Evolutionary conservation across 2,888 invertebrate genomes (phyloP).

Genomic region (Campoplex nolae): DNA sequence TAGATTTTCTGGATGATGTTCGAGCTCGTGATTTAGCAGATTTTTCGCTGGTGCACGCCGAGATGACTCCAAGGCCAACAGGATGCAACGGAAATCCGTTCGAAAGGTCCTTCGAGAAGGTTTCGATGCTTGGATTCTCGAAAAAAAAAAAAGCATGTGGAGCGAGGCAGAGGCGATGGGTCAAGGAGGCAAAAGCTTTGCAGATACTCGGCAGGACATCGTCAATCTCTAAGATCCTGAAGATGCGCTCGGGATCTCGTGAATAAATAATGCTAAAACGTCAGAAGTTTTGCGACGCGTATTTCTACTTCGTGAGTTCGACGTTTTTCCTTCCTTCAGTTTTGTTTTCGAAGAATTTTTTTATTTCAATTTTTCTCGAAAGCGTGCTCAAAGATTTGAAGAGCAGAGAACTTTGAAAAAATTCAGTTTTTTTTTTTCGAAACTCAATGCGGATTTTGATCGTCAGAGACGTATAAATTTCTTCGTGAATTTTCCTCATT

Average conservation of each 20-base stretch:
- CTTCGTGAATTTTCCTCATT: background rate
- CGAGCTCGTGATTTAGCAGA: background rate
- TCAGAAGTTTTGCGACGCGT: too few relatives aligned
- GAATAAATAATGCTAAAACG: background rate
- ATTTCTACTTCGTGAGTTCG: too few relatives aligned
- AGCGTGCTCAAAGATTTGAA: too few relatives aligned
- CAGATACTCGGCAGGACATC: background rate
- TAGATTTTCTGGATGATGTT: background rate
- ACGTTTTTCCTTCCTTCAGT: too few relatives aligned
- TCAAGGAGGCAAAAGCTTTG: background rate
- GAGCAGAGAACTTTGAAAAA: too few relatives aligned
- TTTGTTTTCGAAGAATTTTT: too few relatives aligned
- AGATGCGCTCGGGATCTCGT: background rate
- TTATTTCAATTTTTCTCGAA: too few relatives aligned
- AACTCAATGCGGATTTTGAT: too few relatives aligned
- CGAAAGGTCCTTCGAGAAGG: background rate
- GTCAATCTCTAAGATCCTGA: background rate
- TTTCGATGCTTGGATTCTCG: background rate
- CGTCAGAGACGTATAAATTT: background rate
- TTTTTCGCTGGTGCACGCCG: background rate
- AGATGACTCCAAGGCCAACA: slow-evolving; percentile 2
- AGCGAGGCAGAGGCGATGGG: background rate
- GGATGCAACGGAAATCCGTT: slow-evolving; percentile 8
- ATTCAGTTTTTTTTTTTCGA: too few relatives aligned
- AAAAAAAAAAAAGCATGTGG: background rate